A percentile compares a stretch with the other conserved stretches of the same genome.
phyloP scores from a whole-genome alignment of 1,140 invertebrate species.

The Paracyclopina nana region DNA sequence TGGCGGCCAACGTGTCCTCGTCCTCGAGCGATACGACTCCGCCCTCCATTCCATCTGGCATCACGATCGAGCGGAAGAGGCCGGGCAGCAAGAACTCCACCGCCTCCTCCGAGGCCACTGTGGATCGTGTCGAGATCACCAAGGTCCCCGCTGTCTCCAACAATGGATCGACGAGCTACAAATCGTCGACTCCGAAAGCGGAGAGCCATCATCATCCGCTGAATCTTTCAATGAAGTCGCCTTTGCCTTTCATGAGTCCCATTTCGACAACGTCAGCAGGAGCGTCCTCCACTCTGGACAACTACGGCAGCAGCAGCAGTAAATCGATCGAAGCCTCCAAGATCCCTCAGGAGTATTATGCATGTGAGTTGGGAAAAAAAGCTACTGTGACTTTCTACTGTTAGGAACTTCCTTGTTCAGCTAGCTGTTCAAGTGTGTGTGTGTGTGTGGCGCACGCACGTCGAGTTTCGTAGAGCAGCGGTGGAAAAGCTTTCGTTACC shows the following conservation, averaged over 20 bases:
- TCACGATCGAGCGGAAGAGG: slow-evolving; percentile 4
- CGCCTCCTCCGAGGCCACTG: neutral
- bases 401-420: neutral
- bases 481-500: no score
- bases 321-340: neutral
- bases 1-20: neutral
- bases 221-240: slow-evolving; percentile 12
- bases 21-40: neutral
- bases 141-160: neutral
- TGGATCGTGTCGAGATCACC: slow-evolving; percentile 7
- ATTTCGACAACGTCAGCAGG: no score
- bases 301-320: neutral
- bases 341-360: slow-evolving; percentile 6
- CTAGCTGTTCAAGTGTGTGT: neutral
- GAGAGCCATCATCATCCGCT: slow-evolving; percentile 1
- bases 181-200: neutral
- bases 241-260: no score
- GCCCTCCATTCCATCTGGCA: neutral
- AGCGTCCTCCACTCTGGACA: no score
- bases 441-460: no score
- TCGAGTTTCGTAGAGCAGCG: no score
- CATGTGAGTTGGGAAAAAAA: neutral
- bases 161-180: neutral
- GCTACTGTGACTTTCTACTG: neutral
- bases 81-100: neutral